phyloP scores from a whole-genome alignment of 2,113 vertebrate species.

The Sinocyclocheilus maitianheensis region DNA sequence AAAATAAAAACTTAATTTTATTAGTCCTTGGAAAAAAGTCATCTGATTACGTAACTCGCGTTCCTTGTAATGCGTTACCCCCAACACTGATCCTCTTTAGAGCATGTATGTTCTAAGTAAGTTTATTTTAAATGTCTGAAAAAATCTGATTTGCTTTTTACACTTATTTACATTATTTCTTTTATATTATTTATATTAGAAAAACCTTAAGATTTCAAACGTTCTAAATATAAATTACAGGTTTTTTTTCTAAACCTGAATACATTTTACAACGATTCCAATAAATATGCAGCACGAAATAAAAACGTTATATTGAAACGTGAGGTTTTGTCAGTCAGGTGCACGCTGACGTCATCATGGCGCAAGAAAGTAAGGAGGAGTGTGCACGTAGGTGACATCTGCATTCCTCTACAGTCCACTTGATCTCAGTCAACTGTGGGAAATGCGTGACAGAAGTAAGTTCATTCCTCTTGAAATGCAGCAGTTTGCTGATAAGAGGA shows the following conservation, averaged over 20 bases:
- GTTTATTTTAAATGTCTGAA: neutral
- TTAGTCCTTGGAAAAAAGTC: no score
- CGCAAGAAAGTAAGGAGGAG: neutral
- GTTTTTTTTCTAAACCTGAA: neutral
- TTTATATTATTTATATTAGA: neutral
- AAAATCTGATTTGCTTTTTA: neutral
- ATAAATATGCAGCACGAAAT: neutral
- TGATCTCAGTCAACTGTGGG: neutral
- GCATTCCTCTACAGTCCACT: neutral
- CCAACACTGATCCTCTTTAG: neutral
- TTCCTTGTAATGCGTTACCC: no score
- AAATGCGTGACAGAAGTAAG: neutral
- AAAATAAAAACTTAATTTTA: no score
- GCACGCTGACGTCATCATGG: slow-evolving; percentile 1
- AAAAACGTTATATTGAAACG: neutral
- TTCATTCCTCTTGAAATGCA: slow-evolving; percentile 66
- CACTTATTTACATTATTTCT: neutral
- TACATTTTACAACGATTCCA: neutral
- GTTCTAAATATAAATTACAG: neutral
- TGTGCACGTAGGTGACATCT: neutral
- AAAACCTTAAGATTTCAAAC: neutral
- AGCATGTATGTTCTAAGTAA: neutral
- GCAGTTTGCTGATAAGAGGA: slow-evolving; percentile 78
- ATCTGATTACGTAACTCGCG: no score
- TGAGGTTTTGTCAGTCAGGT: neutral